Percentiles rank a stretch among this genome's conserved stretches.
phyloP scores from a whole-genome alignment of 2,797 vertebrate genomes.

The Hippocampus kuda region DNA sequence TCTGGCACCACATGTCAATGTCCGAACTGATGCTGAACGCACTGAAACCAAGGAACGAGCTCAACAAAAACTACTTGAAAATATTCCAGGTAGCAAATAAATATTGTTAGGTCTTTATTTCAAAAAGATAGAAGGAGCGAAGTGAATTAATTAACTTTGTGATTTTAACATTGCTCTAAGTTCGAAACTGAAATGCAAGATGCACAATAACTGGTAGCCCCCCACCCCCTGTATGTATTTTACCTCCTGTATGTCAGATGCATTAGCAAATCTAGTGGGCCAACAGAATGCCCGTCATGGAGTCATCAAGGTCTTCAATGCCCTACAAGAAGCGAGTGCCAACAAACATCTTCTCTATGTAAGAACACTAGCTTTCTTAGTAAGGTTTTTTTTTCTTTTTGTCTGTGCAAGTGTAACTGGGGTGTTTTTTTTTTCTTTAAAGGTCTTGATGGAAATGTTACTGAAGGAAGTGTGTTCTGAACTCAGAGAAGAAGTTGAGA shows the following conservation, averaged over 20 bases:
- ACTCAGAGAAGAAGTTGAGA: slow-evolving; percentile 75
- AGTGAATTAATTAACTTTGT: not conserved
- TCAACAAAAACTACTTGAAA: slow-evolving; percentile 95
- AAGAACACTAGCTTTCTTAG: slow-evolving; percentile 52
- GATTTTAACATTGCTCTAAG: not conserved
- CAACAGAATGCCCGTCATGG: slow-evolving; percentile 95
- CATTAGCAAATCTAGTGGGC: slow-evolving; percentile 90
- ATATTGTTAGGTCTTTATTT: not conserved
- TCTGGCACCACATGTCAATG: slow-evolving; percentile 69
- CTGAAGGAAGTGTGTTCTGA: slow-evolving; percentile 90
- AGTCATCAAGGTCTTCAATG: slow-evolving; percentile 95
- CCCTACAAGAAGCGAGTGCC: slow-evolving; percentile 88
- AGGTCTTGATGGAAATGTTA: slow-evolving; percentile 93
- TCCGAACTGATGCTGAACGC: slow-evolving; percentile 72
- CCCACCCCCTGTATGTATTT: no score
- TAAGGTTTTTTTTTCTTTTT: not conserved
- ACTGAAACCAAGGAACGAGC: slow-evolving; percentile 85
- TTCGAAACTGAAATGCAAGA: not conserved
- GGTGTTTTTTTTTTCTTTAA: slow-evolving; percentile 7
- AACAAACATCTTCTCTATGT: slow-evolving; percentile 98
- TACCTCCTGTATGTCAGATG: slow-evolving; percentile 68
- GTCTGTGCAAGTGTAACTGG: not conserved
- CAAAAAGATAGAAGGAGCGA: not conserved
- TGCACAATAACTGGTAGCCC: not conserved
- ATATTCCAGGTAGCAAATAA: slow-evolving; percentile 83